These are phyloP conservation scores for Autographa gamma DNA, from an alignment of 2,888 invertebrate genomes.

Conservation along the genomic window DNA sequence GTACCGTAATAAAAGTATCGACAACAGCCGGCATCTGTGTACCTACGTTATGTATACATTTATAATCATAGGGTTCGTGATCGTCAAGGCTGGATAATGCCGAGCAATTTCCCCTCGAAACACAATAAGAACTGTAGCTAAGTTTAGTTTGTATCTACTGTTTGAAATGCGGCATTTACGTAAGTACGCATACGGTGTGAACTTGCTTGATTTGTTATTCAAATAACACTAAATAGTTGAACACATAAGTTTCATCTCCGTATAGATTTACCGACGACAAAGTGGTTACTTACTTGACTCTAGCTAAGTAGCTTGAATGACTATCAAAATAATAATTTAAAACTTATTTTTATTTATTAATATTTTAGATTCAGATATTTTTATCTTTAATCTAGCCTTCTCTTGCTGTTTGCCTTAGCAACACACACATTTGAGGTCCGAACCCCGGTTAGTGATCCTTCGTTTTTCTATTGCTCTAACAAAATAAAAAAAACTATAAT, in stretches of 20 bases:
- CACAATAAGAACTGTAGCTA: conserved; percentile 48
- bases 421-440: too few relatives aligned
- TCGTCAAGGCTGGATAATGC: conserved; percentile 39
- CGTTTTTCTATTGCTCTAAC: too few relatives aligned
- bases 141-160: conserved; percentile 38
- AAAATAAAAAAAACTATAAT: too few relatives aligned
- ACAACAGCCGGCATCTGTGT: conserved; percentile 27
- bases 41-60: background rate
- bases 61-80: conserved; percentile 23
- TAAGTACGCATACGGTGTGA: conserved; percentile 11
- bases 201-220: conserved; percentile 22
- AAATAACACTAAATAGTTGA: conserved; percentile 12
- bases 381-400: too few relatives aligned
- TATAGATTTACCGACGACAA: background rate
- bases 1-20: conserved; percentile 36
- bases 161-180: conserved; percentile 29
- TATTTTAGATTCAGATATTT: too few relatives aligned
- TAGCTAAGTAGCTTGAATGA: too few relatives aligned
- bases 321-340: too few relatives aligned
- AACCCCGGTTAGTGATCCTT: too few relatives aligned
- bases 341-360: too few relatives aligned
- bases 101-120: conserved; percentile 40
- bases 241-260: background rate
- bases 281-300: too few relatives aligned
- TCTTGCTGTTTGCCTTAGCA: too few relatives aligned